A percentile compares a stretch with the other conserved stretches of the same genome.
phyloP scores from a whole-genome alignment of 2,888 invertebrate genomes.

The Melinopterus prodromus region DNA sequence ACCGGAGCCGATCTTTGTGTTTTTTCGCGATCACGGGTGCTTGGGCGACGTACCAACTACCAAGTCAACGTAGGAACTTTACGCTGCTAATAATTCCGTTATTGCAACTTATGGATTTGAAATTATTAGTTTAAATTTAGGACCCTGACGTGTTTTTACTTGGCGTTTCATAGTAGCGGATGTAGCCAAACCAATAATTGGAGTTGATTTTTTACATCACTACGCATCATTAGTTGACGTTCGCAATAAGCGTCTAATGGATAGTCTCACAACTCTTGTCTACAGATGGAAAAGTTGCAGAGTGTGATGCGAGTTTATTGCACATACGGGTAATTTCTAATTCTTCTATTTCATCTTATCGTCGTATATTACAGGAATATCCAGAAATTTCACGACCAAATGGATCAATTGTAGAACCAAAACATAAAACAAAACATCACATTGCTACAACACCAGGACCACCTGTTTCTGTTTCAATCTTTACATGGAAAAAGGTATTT shows the following conservation, averaged over 20 bases:
- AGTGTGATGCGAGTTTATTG: neutral
- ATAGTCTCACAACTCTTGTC: neutral
- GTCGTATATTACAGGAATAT: too few species aligned
- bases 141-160: slow-evolving; percentile 19
- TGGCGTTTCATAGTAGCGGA: slow-evolving; percentile 28
- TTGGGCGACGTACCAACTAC: slow-evolving; percentile 12
- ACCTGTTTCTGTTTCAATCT: slow-evolving; percentile 35
- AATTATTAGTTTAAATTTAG: slow-evolving; percentile 25
- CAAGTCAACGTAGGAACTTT: too few species aligned
- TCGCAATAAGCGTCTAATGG: too few species aligned
- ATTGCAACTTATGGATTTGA: slow-evolving; percentile 34
- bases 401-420: neutral
- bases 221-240: neutral
- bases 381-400: slow-evolving; percentile 9
- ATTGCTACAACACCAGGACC: slow-evolving; percentile 29
- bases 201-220: neutral
- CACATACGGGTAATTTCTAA: neutral
- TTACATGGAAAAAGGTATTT: slow-evolving; percentile 47
- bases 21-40: slow-evolving; percentile 27
- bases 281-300: neutral
- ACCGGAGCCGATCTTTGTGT: slow-evolving; percentile 37
- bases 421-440: slow-evolving; percentile 19
- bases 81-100: slow-evolving; percentile 29
- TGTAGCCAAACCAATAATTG: slow-evolving; percentile 11
- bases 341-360: slow-evolving; percentile 7